Conservation (phyloP, 2,113 vertebrate species). For the Grammomys dolichurus region DNA sequence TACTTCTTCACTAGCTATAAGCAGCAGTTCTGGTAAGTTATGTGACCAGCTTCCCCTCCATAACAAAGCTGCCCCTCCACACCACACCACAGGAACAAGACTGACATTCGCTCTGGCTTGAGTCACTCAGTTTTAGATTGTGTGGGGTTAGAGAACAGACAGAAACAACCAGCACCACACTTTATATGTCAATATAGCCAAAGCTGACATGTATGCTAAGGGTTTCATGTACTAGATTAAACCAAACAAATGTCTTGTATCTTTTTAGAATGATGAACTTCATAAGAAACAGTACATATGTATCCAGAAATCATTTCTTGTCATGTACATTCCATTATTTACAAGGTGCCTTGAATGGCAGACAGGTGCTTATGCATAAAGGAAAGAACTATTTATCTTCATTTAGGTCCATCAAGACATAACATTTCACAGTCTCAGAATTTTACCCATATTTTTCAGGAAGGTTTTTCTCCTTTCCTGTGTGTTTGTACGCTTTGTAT, state of each 20-base stretch:
- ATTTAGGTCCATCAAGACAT: background rate
- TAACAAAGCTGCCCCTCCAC: background rate
- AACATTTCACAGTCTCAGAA: background rate
- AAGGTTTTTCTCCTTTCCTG: background rate
- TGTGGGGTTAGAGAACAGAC: background rate
- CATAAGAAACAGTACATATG: background rate
- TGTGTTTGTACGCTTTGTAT: background rate
- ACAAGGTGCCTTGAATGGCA: background rate
- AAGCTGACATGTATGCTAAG: background rate
- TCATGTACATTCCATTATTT: background rate
- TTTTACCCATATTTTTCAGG: background rate
- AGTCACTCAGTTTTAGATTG: background rate
- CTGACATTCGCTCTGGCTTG: background rate
- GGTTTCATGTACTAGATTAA: background rate
- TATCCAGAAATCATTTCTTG: background rate
- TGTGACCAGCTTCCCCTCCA: background rate
- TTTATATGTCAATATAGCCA: background rate
- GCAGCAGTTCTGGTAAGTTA: background rate
- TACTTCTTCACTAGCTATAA: background rate
- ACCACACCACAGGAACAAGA: background rate
- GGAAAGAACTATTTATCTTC: background rate
- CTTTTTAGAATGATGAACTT: background rate
- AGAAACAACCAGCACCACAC: background rate
- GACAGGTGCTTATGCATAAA: background rate
- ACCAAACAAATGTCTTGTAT: background rate